Conservation (phyloP, 2,113 vertebrate genomes). For the Ginglymostoma cirratum region DNA sequence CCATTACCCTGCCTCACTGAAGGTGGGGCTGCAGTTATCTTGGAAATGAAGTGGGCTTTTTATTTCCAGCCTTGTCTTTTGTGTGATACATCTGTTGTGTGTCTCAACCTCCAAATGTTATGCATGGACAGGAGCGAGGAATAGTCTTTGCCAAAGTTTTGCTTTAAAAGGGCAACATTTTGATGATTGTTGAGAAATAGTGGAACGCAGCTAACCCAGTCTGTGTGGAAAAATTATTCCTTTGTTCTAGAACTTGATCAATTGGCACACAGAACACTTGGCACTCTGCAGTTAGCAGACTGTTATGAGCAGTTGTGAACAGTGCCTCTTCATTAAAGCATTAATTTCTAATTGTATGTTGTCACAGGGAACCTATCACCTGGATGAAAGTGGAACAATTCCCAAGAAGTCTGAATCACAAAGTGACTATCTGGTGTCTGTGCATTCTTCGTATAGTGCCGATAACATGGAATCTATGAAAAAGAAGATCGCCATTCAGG, state of each 20-base stretch:
- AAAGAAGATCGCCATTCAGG: conserved; percentile 25
- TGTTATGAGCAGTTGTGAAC: neutral
- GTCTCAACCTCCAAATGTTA: neutral
- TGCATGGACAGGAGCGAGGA: neutral
- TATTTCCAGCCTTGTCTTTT: neutral
- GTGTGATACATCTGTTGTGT: neutral
- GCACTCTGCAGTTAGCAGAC: neutral
- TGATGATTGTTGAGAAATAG: neutral
- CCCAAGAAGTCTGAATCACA: neutral
- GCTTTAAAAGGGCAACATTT: neutral
- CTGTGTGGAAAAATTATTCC: neutral
- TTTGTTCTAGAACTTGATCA: neutral
- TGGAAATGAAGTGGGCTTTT: neutral
- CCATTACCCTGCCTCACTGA: neutral
- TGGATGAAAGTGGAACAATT: conserved; percentile 12
- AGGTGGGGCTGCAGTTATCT: neutral
- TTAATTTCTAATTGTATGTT: conserved; percentile 26
- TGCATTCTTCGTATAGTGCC: neutral
- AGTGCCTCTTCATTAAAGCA: neutral
- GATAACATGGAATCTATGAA: conserved; percentile 29
- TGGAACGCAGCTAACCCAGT: neutral
- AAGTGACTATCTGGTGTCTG: neutral
- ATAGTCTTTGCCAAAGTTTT: neutral
- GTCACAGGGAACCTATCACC: conserved; percentile 3
- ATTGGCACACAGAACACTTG: neutral